Evolutionary conservation across 2,888 invertebrate genomes (phyloP), one percentile per base, ranked within the genome.

Genomic region (Byasa hedistus): DNA sequence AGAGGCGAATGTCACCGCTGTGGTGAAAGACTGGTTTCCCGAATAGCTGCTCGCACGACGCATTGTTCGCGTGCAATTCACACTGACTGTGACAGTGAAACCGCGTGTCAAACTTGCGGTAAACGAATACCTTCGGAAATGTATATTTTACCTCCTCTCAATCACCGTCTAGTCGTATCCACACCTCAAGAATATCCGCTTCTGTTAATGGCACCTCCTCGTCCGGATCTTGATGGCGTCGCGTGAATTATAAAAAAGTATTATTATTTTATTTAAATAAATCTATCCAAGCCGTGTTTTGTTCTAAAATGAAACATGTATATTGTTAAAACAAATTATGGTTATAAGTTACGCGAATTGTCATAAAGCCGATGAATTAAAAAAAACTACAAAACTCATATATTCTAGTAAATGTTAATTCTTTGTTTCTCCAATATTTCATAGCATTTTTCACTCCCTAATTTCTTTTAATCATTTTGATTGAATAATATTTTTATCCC

Each of bases 201-300:
- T 32, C 70, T 73, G n/a, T 75, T 89, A 48, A 78, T 78, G 27
- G 91, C 91, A 8, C 89, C 91, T 39, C 91, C 91, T 39, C 78
- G 89, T 7, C 91, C 86, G 0, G 90, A 91, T 68, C 83, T 92
- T 58, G 91, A 92, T 70, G 89, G 90, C 1, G 70, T 84, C 48
- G 84, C 85, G 2, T 86, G 71, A 77, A 65, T 7, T 68, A 54
- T 32, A 44, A 32, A 19, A 8, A 23, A 56, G 5, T 56, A 56
- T 27, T 56, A 15, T 3, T 27, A 27, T 21, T 32, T 52, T 27
- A 23, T 55, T 55, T 55, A 55, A 5, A 27, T 56, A 54, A 23
- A 54, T 44, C 1, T 44, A 44, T 19, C 17, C 15, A 44, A 44
- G 4, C 44, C 15, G 17, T 44, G 12, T 44, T 44, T 44, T 15